phyloP scores from a whole-genome alignment of 2,797 vertebrate genomes.

The Phrynocephalus forsythii region DNA sequence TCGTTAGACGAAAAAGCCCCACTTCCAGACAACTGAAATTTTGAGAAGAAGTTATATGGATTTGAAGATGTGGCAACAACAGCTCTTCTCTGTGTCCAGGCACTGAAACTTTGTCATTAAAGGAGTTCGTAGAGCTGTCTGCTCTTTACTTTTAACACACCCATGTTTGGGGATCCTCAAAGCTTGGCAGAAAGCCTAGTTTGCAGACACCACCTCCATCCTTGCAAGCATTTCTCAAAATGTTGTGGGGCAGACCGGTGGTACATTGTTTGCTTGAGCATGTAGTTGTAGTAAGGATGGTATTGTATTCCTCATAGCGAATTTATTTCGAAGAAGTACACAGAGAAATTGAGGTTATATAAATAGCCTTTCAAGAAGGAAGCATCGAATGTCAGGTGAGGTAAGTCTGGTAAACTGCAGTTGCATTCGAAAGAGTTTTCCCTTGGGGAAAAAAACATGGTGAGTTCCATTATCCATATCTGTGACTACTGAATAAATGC shows the following conservation, averaged over 20 bases:
- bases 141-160: neutral
- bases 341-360: neutral
- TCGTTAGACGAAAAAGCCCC: slow-evolving; percentile 17
- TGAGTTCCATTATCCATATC: neutral
- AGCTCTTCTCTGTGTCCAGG: neutral
- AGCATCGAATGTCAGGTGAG: neutral
- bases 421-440: neutral
- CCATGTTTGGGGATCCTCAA: neutral
- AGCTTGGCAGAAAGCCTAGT: neutral
- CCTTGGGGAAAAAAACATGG: neutral
- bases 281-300: neutral
- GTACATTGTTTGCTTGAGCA: no score
- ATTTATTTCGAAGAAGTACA: neutral
- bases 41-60: neutral
- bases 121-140: neutral
- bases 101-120: neutral
- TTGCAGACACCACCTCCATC: neutral
- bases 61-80: neutral
- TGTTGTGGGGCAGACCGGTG: neutral
- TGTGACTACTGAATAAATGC: neutral
- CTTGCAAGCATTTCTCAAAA: neutral
- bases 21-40: slow-evolving; percentile 13
- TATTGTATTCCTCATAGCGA: no score
- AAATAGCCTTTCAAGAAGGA: neutral
- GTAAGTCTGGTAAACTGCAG: neutral